Conservation (phyloP, 2,113 vertebrate genomes). For the Hydrochoerus hydrochaeris region DNA sequence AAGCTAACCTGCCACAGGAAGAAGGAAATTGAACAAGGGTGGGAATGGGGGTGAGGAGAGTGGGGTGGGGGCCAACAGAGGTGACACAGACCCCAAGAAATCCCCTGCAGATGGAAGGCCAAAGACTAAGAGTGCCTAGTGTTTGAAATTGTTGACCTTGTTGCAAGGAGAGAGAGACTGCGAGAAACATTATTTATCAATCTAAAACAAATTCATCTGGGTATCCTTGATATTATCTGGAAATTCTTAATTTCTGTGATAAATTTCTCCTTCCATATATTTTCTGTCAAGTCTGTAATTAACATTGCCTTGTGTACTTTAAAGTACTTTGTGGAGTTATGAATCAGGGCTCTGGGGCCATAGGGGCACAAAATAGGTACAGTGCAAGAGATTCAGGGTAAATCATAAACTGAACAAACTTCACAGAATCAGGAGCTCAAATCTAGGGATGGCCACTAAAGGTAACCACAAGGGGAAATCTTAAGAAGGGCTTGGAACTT, state of each 20-base stretch:
- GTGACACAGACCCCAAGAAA: not conserved
- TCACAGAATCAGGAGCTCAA: not conserved
- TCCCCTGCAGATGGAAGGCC: not conserved
- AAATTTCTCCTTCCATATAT: not conserved
- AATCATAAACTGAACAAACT: not conserved
- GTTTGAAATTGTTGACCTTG: not conserved
- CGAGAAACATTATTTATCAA: no score
- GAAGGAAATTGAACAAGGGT: no score
- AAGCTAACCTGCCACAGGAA: no score
- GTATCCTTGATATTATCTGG: not conserved
- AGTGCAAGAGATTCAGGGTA: not conserved
- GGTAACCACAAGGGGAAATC: not conserved
- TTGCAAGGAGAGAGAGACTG: not conserved
- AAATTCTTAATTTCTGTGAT: not conserved
- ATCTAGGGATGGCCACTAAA: not conserved
- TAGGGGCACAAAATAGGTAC: not conserved
- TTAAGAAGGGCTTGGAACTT: no score
- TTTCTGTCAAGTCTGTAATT: not conserved
- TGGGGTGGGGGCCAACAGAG: not conserved
- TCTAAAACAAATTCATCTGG: not conserved
- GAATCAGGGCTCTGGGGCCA: not conserved
- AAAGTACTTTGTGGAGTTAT: not conserved
- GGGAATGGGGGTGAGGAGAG: no score
- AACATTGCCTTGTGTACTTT: not conserved
- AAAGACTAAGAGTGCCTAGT: not conserved